Evolutionary conservation across 2,888 invertebrate species (phyloP), one percentile per base, ranked within the genome.

Genomic region (Tupiocoris notatus): DNA sequence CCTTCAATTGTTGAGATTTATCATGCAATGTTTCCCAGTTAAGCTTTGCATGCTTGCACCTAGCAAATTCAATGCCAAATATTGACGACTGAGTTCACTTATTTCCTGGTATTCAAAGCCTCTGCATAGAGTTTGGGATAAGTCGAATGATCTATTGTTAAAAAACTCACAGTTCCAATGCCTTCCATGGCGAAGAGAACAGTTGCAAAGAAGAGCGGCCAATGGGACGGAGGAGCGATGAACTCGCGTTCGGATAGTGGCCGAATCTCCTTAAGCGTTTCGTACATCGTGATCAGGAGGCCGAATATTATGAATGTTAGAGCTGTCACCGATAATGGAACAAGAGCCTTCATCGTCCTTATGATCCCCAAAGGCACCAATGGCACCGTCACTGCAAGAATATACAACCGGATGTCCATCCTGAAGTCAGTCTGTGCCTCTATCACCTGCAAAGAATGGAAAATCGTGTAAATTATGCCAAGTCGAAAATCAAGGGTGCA

Each of bases 131-230:
- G n/a, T n/a, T n/a, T n/a, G n/a, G n/a, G n/a, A n/a, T n/a, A n/a
- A n/a, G 54, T 9, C 54, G 54, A 16, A 54, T 16, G 16, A 54
- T 59, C 39, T 7, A 56, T 9, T 6, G 7, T 17, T 66, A 3
- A 66, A 6, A 56, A 18, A 58, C 73, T 73, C 81, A 86, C 93
- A 64, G 92, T 92, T 57, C 94, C 94, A 80, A 98, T 97, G 63
- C 95, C 96, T 86, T 99, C 98, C 90, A 98, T 98, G 1, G 98
- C 95, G 83, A 97, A 99, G 81, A 99, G 92, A 0, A 96, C 97
- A 0, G 97, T 98, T 71, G 97, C 89, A 83, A 98, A 94, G 85
- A 95, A 98, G 65, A 95, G 86, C 0, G 98, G 98, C 82, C 95
- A 86, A 23, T 81, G 79, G 0, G 58, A 62, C 6, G 80, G 57